Evolutionary conservation across 2,113 vertebrate genomes (phyloP).

Genomic region (Neofelis nebulosa): DNA sequence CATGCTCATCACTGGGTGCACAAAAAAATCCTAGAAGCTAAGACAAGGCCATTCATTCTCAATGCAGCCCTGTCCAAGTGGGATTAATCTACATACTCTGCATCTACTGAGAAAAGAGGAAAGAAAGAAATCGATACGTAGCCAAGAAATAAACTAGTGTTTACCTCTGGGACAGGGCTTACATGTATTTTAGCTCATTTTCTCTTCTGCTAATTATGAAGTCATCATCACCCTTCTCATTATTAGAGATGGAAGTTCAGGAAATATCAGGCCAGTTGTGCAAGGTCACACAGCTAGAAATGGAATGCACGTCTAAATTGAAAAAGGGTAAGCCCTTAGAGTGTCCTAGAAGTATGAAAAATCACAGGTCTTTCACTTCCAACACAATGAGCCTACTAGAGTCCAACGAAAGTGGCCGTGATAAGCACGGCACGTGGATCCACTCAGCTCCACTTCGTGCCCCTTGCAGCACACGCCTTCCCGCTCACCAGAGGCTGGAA

Average conservation of each 20-base stretch:
- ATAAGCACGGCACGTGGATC: fast-evolving
- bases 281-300: not conserved
- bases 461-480: no score
- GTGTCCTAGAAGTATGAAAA: not conserved
- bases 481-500: not conserved
- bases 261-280: not conserved
- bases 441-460: not conserved
- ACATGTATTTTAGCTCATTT: not conserved
- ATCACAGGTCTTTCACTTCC: not conserved
- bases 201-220: not conserved
- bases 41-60: not conserved
- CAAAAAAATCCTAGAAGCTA: not conserved
- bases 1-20: not conserved
- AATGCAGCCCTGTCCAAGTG: not conserved
- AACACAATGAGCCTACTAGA: not conserved
- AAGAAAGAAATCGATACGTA: not conserved
- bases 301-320: not conserved
- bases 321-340: not conserved
- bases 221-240: not conserved
- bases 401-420: not conserved
- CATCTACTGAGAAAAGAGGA: not conserved
- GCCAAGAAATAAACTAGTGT: not conserved
- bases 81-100: not conserved
- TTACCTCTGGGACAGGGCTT: not conserved
- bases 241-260: not conserved